Evolutionary conservation across 2,797 vertebrate species (phyloP).

Genomic region (Onychomys torridus): DNA sequence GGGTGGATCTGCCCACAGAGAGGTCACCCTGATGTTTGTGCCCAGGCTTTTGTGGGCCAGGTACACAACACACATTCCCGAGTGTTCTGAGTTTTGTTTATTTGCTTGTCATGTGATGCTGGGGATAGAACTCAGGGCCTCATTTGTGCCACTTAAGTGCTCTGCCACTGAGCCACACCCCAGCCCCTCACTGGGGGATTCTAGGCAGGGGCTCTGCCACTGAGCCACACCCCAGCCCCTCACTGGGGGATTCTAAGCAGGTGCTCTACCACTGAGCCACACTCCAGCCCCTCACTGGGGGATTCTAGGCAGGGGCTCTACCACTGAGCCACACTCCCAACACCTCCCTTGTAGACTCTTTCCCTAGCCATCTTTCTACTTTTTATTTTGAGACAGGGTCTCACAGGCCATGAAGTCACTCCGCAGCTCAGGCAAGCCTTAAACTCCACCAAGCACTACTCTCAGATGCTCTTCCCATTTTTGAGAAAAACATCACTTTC

Average conservation of each 20-base stretch:
- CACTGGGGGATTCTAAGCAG: no score
- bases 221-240: no score
- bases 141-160: background rate
- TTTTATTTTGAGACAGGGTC: background rate
- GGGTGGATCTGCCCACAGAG: background rate
- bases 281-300: no score
- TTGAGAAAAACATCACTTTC: background rate
- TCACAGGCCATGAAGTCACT: background rate
- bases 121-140: background rate
- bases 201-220: no score
- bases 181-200: no score
- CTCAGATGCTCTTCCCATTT: background rate
- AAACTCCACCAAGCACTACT: background rate
- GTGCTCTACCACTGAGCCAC: no score
- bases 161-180: background rate
- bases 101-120: background rate
- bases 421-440: background rate
- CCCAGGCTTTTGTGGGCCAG: background rate
- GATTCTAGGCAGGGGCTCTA: background rate
- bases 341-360: background rate
- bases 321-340: background rate
- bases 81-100: background rate
- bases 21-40: background rate
- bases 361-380: background rate
- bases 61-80: background rate